These are phyloP conservation scores for Brotula barbata DNA, from an alignment of 2,797 vertebrate genomes.

Conservation along the genomic window DNA sequence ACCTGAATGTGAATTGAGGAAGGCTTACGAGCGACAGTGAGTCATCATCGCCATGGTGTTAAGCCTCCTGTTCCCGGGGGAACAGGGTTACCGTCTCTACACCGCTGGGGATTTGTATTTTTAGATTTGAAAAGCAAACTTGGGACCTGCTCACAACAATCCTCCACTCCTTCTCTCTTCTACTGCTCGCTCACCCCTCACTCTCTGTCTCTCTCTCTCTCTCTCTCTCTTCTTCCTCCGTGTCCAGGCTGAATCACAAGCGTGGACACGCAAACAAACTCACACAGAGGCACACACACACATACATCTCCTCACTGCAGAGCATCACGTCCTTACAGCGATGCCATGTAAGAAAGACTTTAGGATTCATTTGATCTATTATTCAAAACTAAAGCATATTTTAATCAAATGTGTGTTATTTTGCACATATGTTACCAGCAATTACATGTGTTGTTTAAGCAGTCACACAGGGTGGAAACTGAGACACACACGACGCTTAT, in stretches of 20 bases:
- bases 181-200: too few relatives aligned
- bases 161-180: slow-evolving; percentile 45
- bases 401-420: neutral
- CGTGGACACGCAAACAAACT: slow-evolving; percentile 17
- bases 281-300: slow-evolving; percentile 28
- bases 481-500: slow-evolving; percentile 31
- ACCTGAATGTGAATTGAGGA: slow-evolving; percentile 67
- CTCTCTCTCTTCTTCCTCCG: slow-evolving; percentile 31
- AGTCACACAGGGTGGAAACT: slow-evolving; percentile 43
- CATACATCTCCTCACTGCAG: slow-evolving; percentile 54
- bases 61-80: slow-evolving; percentile 69
- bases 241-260: slow-evolving; percentile 46
- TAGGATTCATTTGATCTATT: too few relatives aligned
- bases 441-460: slow-evolving; percentile 41
- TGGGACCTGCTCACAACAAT: slow-evolving; percentile 60
- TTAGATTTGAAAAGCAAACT: slow-evolving; percentile 77
- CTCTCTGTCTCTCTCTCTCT: neutral
- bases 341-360: too few relatives aligned
- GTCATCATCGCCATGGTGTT: slow-evolving; percentile 73
- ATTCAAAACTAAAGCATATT: too few relatives aligned
- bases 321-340: slow-evolving; percentile 63
- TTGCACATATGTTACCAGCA: slow-evolving; percentile 43
- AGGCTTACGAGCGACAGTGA: slow-evolving; percentile 61
- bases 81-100: slow-evolving; percentile 69
- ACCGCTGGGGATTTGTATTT: slow-evolving; percentile 73